Base-by-base conservation (phyloP, 2,797 vertebrate species). In the Allobates femoralis region DNA sequence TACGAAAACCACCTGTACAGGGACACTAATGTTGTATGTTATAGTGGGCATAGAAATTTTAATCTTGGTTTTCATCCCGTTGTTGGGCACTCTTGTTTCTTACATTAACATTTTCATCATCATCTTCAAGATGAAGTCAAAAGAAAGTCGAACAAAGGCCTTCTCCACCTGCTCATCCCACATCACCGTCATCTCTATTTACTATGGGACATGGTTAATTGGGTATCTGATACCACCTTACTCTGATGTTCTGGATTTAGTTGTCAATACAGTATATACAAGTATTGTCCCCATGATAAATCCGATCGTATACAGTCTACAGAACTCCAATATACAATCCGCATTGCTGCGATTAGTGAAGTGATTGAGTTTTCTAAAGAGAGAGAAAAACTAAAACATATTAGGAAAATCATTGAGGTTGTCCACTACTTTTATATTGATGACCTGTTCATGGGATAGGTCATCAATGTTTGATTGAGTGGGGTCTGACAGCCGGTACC, bases 151-250 rank as follows among this genome's bases (percentile, higher is more conserved):
- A 69, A 69, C 34, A 69, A 69, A 69, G 10, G 16, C 66, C 66
- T 69, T 69, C 66, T 69, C 66, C 66, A 69, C 66, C 32, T 69
- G 66, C 30, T 69, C 32, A 8, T 69, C 66, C 32, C 30, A 69
- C 32, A 0, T 34, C 1, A 34, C 16, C 2, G 2, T 67, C 30
- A 67, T 67, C 14, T 2, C 30, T 69, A 69, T 69, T 69, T 69
- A 69, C 26, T 69, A 19, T 69, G 66, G 66, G 30, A 21, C 30
- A 69, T 0, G 30, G 0, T 37, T 69, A 19, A 1, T 16, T 2
- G 32, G 32, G 66, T 34, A 69, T 69, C 3, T 32, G 18, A 8
- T 69, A 34, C 32, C 66, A 21, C 1, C 30, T 34, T 34, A 69
- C 30, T 69, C 66, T 69, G 30, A 69, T 37, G 18, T 69, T 69